Evolutionary conservation across 2,888 invertebrate genomes (phyloP).

Genomic region (Andrena haemorrhoa): DNA sequence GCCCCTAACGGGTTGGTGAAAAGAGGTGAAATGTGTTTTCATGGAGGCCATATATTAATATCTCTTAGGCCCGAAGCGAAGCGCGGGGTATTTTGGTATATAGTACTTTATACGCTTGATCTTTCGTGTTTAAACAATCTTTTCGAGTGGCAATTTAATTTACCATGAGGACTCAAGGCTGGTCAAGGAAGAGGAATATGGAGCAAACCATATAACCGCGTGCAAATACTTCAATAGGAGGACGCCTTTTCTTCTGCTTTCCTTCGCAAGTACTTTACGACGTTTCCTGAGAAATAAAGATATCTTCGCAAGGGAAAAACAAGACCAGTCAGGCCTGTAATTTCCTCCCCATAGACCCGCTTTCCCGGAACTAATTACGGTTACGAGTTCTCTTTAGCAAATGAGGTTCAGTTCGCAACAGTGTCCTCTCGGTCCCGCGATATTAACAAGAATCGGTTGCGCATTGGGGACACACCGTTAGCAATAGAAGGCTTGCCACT

Average conservation of each 20-base stretch:
- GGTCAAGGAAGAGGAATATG: not conserved
- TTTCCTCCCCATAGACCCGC: constrained; percentile 1
- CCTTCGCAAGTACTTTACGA: constrained; percentile 12
- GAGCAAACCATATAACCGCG: not conserved
- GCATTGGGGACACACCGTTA: not conserved
- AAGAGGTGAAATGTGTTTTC: no score
- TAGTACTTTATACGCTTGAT: not conserved
- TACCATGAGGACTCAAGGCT: not conserved
- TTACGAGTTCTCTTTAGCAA: not conserved
- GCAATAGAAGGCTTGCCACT: constrained; percentile 3
- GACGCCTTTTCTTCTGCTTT: not conserved
- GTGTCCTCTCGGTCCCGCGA: constrained; percentile 13
- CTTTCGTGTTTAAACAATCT: not conserved
- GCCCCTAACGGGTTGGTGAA: no score
- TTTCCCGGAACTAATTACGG: constrained; percentile 32
- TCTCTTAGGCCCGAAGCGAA: no score
- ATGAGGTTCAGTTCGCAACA: not conserved
- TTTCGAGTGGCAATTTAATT: not conserved
- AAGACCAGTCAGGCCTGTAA: constrained; percentile 1
- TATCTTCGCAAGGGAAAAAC: not conserved
- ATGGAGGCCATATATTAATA: no score
- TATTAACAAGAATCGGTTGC: constrained; percentile 13
- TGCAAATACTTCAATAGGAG: not conserved
- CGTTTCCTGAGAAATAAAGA: constrained; percentile 34
- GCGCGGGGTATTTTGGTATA: no score